Conservation (phyloP, 2,888 invertebrate species). For the Bibio marci region DNA sequence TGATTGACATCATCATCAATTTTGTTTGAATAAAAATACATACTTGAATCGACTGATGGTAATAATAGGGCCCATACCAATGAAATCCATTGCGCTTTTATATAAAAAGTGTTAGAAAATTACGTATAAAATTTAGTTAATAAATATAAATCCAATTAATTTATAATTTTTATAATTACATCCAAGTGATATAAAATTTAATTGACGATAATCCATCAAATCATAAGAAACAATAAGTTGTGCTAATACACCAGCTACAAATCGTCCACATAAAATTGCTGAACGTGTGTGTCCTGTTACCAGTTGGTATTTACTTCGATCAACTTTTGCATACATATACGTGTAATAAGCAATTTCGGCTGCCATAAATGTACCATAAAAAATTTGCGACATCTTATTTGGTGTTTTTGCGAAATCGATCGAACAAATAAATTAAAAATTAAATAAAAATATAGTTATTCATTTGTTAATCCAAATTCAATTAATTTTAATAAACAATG, state of each 20-base stretch:
- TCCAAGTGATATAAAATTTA: slow-evolving; percentile 64
- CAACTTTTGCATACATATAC: slow-evolving; percentile 83
- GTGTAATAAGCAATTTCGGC: slow-evolving; percentile 87
- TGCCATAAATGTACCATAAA: slow-evolving; percentile 72
- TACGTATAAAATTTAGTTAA: background rate
- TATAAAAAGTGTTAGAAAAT: too few relatives aligned
- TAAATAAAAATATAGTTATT: too few relatives aligned
- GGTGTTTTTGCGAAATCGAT: too few relatives aligned
- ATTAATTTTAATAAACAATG: too few relatives aligned
- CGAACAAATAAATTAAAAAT: too few relatives aligned
- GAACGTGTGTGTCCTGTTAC: slow-evolving; percentile 77
- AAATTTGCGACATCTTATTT: slow-evolving; percentile 47
- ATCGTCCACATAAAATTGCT: slow-evolving; percentile 63
- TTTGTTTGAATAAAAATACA: slow-evolving; percentile 53
- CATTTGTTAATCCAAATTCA: too few relatives aligned
- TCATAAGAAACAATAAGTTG: slow-evolving; percentile 54
- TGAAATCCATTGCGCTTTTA: slow-evolving; percentile 52
- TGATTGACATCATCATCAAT: slow-evolving; percentile 5
- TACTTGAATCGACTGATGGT: slow-evolving; percentile 52
- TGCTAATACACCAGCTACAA: slow-evolving; percentile 52
- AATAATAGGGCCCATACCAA: slow-evolving; percentile 59
- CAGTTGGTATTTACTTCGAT: slow-evolving; percentile 54
- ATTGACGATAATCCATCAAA: slow-evolving; percentile 49
- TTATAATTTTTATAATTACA: slow-evolving; percentile 30
- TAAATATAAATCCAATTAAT: too few relatives aligned